A percentile compares a stretch with the other conserved stretches of the same genome.
Conservation (phyloP, 2,797 vertebrate species). For the Bradypodion pumilum region DNA sequence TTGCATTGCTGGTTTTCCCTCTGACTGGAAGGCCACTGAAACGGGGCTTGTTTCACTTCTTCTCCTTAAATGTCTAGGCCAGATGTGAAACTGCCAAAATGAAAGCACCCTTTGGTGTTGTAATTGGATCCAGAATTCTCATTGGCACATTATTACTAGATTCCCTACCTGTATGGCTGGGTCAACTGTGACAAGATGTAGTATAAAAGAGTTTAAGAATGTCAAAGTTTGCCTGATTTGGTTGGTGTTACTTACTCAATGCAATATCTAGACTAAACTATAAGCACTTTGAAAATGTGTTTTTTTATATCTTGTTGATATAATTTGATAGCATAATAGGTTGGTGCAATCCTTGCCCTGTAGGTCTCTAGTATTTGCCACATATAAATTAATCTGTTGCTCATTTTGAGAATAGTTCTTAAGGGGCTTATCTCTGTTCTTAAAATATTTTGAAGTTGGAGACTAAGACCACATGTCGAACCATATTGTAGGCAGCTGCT, state of each 20-base stretch:
- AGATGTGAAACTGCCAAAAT: no score
- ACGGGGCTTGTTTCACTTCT: no score
- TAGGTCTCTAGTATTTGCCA: conserved; percentile 53
- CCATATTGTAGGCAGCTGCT: conserved; percentile 64
- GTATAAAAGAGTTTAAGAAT: no score
- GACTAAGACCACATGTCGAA: conserved; percentile 37
- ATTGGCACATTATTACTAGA: no score
- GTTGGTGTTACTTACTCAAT: neutral
- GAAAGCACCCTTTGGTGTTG: no score
- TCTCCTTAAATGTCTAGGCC: no score
- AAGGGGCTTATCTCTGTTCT: conserved; percentile 33
- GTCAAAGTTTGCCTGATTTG: neutral
- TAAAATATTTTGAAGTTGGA: conserved; percentile 52
- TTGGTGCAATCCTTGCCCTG: conserved; percentile 48
- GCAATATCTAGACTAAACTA: neutral
- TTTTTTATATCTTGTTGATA: conserved; percentile 38
- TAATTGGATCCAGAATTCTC: no score
- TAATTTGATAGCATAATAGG: conserved; percentile 32
- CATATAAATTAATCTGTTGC: conserved; percentile 52
- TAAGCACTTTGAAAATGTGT: conserved; percentile 34
- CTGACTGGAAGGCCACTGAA: no score
- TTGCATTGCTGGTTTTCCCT: no score
- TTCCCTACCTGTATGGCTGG: no score
- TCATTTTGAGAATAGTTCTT: conserved; percentile 47
- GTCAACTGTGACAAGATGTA: no score